Base-by-base conservation (phyloP, 2,113 vertebrate genomes). In the Petaurus breviceps region DNA sequence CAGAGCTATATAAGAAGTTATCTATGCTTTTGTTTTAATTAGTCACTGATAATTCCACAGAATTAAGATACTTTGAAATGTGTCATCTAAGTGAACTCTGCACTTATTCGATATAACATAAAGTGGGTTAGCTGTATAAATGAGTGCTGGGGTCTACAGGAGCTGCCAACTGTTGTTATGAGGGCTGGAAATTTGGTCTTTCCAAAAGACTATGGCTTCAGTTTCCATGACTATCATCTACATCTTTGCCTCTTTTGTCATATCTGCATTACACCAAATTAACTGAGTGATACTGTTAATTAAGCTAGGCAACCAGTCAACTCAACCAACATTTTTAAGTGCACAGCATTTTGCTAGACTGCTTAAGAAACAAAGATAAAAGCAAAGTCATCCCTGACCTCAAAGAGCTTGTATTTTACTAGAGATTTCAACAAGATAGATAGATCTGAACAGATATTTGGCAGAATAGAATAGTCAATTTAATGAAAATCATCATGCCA, bases 1-100 rank as follows among this genome's bases (percentile, higher is more conserved):
- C 97, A 98, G 92, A 55, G 50, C 50, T 92, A 54, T 92, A 95
- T 94, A 90, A 92, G 94, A 90, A 89, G 55, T 43, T 57, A 57
- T 16, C 51, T 0, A 0, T 49, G 54, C 46, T 50, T 95, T 92
- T 95, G 91, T 96, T 93, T 95, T 94, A 25, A 19, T 68, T 57
- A 95, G 16, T n/a, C 28, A 84, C 53, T 53, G 90, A 46, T 51
- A 92, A 55, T 94, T 61, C 84, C 46, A 90, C 90, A 89, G 89
- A 84, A 77, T 96, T 57, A 93, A 96, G 54, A 92, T 12, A 49
- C n/a, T 52, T 47, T 49, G 43, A 95, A 94, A 77, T 93, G 92
- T 96, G 77, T 96, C 0, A 43, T 91, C 50, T 61, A 94, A 77
- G 92, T 57, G 77, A 54, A 23, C 26, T 50, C 93, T 31, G 37